Evolutionary conservation across 2,797 vertebrate species (phyloP).

Genomic region (Paedocypris micromegethes): DNA sequence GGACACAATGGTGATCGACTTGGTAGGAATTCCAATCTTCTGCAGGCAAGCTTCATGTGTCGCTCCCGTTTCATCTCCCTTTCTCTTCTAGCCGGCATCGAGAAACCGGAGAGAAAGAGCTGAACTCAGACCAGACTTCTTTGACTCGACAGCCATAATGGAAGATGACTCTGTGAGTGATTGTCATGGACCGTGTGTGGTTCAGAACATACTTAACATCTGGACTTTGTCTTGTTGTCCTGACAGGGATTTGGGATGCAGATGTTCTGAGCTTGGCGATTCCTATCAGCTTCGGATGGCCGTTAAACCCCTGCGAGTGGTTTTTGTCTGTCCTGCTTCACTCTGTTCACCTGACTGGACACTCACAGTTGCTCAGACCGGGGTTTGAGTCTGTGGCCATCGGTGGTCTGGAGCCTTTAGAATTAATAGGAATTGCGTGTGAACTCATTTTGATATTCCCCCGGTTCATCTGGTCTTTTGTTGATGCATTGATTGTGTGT

Average conservation of each 20-base stretch:
- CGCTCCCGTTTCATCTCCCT: not conserved
- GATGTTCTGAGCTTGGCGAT: constrained; percentile 46
- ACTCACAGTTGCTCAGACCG: too few relatives aligned
- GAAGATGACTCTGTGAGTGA: constrained; percentile 94
- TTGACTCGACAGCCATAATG: constrained; percentile 98
- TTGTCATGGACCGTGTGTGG: not conserved
- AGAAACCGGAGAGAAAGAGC: constrained; percentile 96
- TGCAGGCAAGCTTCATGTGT: not conserved
- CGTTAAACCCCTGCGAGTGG: not conserved
- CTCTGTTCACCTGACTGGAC: too few relatives aligned
- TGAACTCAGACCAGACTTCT: constrained; percentile 98
- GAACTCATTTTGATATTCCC: too few relatives aligned
- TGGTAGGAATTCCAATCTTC: constrained; percentile 70
- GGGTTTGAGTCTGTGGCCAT: too few relatives aligned
- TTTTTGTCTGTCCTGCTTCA: too few relatives aligned
- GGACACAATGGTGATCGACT: constrained; percentile 99
- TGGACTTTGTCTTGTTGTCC: not conserved
- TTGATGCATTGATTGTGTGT: too few relatives aligned
- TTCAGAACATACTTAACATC: not conserved
- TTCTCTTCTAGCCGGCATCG: constrained; percentile 83
- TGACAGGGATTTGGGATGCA: constrained; percentile 51
- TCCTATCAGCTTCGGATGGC: not conserved
- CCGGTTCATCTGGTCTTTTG: too few relatives aligned
- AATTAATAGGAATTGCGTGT: too few relatives aligned
- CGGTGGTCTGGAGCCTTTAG: too few relatives aligned